Evolutionary conservation across 2,797 vertebrate species (phyloP), one percentile per base, ranked within the genome.

Genomic region (Propithecus deckenii): DNA sequence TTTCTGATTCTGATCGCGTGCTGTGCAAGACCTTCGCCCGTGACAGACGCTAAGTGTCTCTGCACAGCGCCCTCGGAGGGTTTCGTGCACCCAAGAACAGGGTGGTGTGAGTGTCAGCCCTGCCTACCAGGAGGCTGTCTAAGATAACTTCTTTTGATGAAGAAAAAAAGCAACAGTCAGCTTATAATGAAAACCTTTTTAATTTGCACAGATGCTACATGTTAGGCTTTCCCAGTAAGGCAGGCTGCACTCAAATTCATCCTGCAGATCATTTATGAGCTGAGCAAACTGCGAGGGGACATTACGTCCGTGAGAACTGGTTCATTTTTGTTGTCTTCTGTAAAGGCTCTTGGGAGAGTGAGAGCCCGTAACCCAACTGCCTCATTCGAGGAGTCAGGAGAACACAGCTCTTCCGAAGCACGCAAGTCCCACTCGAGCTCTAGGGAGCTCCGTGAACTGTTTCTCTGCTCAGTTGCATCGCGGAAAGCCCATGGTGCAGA

Each of bases 1-100:
- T 9, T 13, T 25, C 69, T 38, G 14, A 1, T 28, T 25, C 63
- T 38, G 18, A 0, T 18, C 18, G 8, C 0, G 3, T 4, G 14
- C 32, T 14, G 25, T 0, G 1, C 2, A 15, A n/a, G 14, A 32
- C 23, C 15, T 17, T 12, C 13, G 28, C 20, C 20, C 65, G 28
- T 4, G 8, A 18, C 8, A 14, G 2, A 25, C 12, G 30, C 30
- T 10, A 28, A 18, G n/a, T 1, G 13, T 30, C 43, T 38, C 48
- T 76, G 35, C 7, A 63, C 32, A 46, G 7, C 11, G 17, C 18
- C 63, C 18, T 4, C 41, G 0, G 22, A 28, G 11, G 30, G 13
- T 4, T 23, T 13, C 4, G 15, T 20, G 55, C 69, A 59, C 41
- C 25, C 46, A 30, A 30, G 43, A 23, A 14, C 4, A 71, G 61